Evolutionary conservation across 2,888 invertebrate species (phyloP), one percentile per base, ranked within the genome.

Genomic region (Mythimna impura): DNA sequence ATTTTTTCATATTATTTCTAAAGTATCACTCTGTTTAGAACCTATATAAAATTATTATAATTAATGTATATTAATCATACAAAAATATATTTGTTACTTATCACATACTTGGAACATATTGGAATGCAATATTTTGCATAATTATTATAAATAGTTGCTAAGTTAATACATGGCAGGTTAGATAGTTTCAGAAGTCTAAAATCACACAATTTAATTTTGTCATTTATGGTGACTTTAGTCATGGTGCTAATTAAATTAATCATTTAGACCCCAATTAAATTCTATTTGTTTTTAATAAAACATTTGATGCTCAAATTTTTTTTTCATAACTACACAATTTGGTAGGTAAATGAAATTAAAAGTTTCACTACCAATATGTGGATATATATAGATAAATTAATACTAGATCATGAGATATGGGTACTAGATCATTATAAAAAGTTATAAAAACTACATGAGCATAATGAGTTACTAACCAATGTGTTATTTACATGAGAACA

Each of bases 401-500:
- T 66, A 50, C 62, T 58, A 61, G 40, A 79, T 76, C 64, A 61
- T 22, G 55, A 60, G 25, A 40, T 60, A 74, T 50, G 58, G 57
- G 66, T 52, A 47, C 47, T 17, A 47, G 17, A 47, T 63, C 62
- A 60, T 17, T 66, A 61, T 36, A 64, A 68, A 65, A 68, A 47
- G 40, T 34, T 52, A 57, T 65, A 66, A 52, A 40, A 72, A 47
- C 65, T 72, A 72, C 14, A 70, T 85, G 75, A 78, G 80, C 76
- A 62, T 76, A 73, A 30, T 62, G 65, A 66, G 71, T 60, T 72
- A 66, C 36, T 66, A 34, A 73, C 47, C 40, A 70, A 61, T 25
- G 36, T 40, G 34, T 82, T 85, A 78, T 76, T 92, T 92, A 96
- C 94, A 94, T 94, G 54, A 96, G 87, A 72, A 96, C 95, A 91